Evolutionary conservation across 2,888 invertebrate species (phyloP).

Genomic region (Tenodera sinensis): DNA sequence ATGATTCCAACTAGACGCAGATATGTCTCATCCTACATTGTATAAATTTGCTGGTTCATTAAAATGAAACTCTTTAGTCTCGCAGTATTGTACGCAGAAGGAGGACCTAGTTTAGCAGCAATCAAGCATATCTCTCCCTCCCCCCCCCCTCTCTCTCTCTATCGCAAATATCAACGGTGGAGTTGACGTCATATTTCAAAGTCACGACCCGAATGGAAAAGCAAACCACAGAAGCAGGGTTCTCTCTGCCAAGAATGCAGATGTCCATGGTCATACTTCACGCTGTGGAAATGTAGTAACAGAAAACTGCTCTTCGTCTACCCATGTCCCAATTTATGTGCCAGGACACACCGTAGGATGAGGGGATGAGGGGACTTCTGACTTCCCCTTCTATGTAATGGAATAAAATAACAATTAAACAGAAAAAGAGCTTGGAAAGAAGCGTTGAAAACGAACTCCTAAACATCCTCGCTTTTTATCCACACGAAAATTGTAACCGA

Average conservation of each 20-base stretch:
- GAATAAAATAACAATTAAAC: not conserved
- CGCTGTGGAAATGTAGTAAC: not conserved
- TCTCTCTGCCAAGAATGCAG: not conserved
- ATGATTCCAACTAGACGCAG: too few species aligned
- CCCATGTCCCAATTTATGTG: not conserved
- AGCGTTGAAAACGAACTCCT: too few species aligned
- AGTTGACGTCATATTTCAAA: not conserved
- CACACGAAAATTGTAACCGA: too few species aligned
- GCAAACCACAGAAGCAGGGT: not conserved
- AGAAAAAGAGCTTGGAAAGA: not conserved
- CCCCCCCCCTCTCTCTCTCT: not conserved
- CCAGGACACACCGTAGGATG: not conserved
- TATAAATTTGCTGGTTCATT: too few species aligned
- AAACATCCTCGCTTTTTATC: too few species aligned
- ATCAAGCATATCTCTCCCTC: not conserved
- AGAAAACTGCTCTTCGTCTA: not conserved
- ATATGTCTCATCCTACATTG: too few species aligned
- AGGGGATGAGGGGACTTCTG: too few species aligned
- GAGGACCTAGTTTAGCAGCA: not conserved
- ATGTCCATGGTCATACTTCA: not conserved
- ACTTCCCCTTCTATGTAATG: not conserved
- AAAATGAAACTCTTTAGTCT: not conserved
- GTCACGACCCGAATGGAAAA: not conserved
- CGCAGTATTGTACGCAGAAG: not conserved
- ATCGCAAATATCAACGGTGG: not conserved